Evolutionary conservation across 2,888 invertebrate genomes (phyloP).

Genomic region (Drosophila fungiperda): DNA sequence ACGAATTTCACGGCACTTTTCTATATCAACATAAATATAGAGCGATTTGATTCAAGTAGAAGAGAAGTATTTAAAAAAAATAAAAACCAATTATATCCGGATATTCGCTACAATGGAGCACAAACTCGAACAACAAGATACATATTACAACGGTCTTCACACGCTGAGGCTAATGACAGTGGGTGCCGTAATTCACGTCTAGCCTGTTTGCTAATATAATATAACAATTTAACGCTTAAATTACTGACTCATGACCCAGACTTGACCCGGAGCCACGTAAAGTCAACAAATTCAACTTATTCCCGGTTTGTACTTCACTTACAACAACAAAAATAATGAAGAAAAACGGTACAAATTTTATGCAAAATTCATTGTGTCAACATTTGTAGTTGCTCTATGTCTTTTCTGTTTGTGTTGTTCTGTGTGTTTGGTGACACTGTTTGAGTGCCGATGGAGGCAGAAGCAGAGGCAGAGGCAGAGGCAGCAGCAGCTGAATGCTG

Average conservation of each 20-base stretch:
- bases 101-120: background rate
- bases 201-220: slow-evolving; percentile 50
- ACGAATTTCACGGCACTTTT: too few relatives aligned
- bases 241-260: slow-evolving; percentile 45
- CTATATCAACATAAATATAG: background rate
- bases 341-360: slow-evolving; percentile 50
- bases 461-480: background rate
- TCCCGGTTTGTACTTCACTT: slow-evolving; percentile 11
- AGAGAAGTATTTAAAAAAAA: background rate
- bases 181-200: slow-evolving; percentile 39
- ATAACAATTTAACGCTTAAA: slow-evolving; percentile 54
- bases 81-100: background rate
- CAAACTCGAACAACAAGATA: background rate
- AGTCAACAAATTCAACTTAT: slow-evolving; percentile 27
- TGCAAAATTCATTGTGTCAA: slow-evolving; percentile 60
- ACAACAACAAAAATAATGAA: slow-evolving; percentile 8
- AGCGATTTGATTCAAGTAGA: background rate
- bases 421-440: slow-evolving; percentile 53
- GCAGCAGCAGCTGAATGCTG: background rate
- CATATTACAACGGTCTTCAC: background rate
- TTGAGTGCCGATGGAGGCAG: slow-evolving; percentile 14
- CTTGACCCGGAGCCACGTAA: slow-evolving; percentile 6
- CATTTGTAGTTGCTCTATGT: slow-evolving; percentile 39
- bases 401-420: slow-evolving; percentile 23
- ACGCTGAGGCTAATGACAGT: background rate